Conservation (phyloP, 2,888 invertebrate species). For the Lasioglossum leucozonium region DNA sequence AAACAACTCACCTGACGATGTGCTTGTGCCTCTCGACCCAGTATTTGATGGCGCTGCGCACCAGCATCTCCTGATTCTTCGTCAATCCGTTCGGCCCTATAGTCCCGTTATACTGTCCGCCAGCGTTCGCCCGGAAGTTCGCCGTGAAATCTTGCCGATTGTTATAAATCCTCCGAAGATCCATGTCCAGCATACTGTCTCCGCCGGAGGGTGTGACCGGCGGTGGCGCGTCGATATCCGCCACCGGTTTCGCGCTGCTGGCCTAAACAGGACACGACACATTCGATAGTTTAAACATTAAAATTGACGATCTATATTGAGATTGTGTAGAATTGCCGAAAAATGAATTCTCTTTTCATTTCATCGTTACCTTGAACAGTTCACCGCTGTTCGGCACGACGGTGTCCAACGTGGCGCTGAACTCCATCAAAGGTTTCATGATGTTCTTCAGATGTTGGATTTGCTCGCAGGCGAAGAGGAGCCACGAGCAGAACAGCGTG, state of each 20-base stretch:
- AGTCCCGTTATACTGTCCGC: constrained; percentile 84
- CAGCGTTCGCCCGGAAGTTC: constrained; percentile 87
- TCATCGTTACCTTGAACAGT: constrained; percentile 84
- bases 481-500: constrained; percentile 93
- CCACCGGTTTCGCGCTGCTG: constrained; percentile 79
- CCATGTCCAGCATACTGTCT: constrained; percentile 85
- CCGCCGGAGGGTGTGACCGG: constrained; percentile 73
- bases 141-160: constrained; percentile 92
- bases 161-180: constrained; percentile 91
- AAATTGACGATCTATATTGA: too few relatives aligned
- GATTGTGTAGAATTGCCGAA: too few relatives aligned
- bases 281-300: too few relatives aligned
- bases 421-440: constrained; percentile 94
- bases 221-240: constrained; percentile 70
- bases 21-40: constrained; percentile 96
- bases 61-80: constrained; percentile 93
- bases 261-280: too few relatives aligned
- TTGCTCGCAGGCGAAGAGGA: constrained; percentile 94
- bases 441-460: constrained; percentile 93
- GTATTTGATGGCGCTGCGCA: constrained; percentile 94
- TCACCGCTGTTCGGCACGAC: constrained; percentile 87
- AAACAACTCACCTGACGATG: constrained; percentile 93
- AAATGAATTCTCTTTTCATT: too few relatives aligned
- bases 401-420: constrained; percentile 92
- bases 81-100: constrained; percentile 92